These are phyloP conservation scores for Drosophila gunungcola DNA, from an alignment of 1,140 invertebrate species.

Conservation along the genomic window DNA sequence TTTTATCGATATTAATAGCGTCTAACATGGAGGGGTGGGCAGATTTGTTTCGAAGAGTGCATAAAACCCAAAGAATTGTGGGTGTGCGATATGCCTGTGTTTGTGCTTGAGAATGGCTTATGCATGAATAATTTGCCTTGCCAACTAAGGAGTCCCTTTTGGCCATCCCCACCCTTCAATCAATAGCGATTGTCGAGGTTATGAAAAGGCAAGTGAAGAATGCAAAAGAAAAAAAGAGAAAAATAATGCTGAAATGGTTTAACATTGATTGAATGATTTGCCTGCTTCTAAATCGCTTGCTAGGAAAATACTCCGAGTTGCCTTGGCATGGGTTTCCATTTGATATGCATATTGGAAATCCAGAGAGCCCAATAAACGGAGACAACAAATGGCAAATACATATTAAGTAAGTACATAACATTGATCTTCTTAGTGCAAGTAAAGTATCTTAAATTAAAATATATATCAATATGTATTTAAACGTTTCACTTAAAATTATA, in stretches of 20 bases:
- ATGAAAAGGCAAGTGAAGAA: constrained; percentile 42
- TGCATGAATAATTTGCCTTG: constrained; percentile 68
- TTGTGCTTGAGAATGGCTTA: constrained; percentile 34
- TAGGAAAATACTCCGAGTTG: constrained; percentile 6
- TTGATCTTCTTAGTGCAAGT: too few relatives aligned
- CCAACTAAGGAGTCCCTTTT: constrained; percentile 13
- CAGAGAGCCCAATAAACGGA: neutral
- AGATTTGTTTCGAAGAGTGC: constrained; percentile 46
- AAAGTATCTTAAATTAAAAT: too few relatives aligned
- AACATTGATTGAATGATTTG: constrained; percentile 48
- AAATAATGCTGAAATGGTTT: constrained; percentile 44
- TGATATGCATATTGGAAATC: constrained; percentile 41
- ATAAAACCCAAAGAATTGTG: constrained; percentile 55
- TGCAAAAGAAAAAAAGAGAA: constrained; percentile 6
- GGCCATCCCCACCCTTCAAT: constrained; percentile 32
- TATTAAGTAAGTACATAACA: neutral
- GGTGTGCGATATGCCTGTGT: constrained; percentile 12
- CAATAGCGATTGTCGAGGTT: constrained; percentile 65
- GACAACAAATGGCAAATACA: neutral
- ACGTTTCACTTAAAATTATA: too few relatives aligned
- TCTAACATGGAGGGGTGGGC: constrained; percentile 23
- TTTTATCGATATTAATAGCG: constrained; percentile 63
- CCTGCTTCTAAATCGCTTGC: constrained; percentile 20
- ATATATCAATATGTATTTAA: too few relatives aligned
- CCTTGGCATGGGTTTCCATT: constrained; percentile 30